These are phyloP conservation scores for Sebastes baramenuke DNA, from an alignment of 2,797 vertebrate species.

Conservation along the genomic window DNA sequence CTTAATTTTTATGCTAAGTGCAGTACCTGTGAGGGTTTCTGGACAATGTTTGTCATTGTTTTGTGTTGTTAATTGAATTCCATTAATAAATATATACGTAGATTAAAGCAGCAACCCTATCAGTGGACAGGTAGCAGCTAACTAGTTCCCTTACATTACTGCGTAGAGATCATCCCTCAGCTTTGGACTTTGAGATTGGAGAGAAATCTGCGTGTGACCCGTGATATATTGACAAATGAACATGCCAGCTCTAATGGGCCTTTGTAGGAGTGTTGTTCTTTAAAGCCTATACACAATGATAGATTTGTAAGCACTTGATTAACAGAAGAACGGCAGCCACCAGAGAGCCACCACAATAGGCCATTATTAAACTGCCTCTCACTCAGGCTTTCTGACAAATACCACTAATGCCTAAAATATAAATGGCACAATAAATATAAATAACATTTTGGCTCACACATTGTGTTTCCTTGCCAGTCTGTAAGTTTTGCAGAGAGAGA, in stretches of 20 bases:
- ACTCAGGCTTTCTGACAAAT: slow-evolving; percentile 38
- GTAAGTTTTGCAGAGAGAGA: slow-evolving; percentile 49
- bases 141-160: neutral
- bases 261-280: slow-evolving; percentile 48
- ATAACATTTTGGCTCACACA: slow-evolving; percentile 47
- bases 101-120: no score
- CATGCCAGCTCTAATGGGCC: slow-evolving; percentile 48
- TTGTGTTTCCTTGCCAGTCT: slow-evolving; percentile 34
- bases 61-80: no score
- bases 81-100: no score
- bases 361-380: slow-evolving; percentile 57
- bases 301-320: slow-evolving; percentile 64
- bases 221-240: slow-evolving; percentile 48
- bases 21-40: no score
- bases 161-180: neutral
- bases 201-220: slow-evolving; percentile 17
- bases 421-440: slow-evolving; percentile 64
- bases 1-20: no score
- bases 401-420: slow-evolving; percentile 43
- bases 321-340: slow-evolving; percentile 51
- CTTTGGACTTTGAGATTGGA: slow-evolving; percentile 13
- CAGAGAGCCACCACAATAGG: slow-evolving; percentile 37
- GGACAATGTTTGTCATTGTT: no score
- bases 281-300: slow-evolving; percentile 48
- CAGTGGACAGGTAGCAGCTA: neutral